These are phyloP conservation scores for Heliconius cydno DNA, from an alignment of 2,888 invertebrate genomes.

Conservation along the genomic window DNA sequence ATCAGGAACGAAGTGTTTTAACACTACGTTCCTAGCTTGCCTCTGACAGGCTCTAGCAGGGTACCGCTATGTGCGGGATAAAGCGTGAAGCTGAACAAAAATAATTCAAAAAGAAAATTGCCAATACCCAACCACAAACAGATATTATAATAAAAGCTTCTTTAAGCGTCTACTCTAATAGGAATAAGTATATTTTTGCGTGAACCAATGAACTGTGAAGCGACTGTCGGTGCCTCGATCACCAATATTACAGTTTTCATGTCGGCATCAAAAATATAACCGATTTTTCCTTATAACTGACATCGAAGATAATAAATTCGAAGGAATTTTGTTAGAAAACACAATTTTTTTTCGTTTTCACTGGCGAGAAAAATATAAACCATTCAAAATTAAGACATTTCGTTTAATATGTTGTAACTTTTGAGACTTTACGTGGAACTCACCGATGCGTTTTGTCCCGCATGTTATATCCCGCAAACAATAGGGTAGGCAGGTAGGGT, in stretches of 20 bases:
- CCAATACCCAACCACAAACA: background rate
- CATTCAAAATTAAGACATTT: background rate
- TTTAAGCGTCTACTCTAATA: background rate
- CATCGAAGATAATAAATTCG: background rate
- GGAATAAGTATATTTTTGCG: conserved; percentile 13
- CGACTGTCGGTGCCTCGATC: conserved; percentile 4
- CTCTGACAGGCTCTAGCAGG: background rate
- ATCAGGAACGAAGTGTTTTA: background rate
- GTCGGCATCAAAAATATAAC: conserved; percentile 7
- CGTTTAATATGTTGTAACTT: too few relatives aligned
- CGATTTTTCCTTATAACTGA: background rate
- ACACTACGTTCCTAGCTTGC: background rate
- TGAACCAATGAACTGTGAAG: conserved; percentile 15
- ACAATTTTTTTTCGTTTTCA: background rate
- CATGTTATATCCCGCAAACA: too few relatives aligned
- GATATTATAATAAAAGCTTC: background rate
- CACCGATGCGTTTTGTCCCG: too few relatives aligned
- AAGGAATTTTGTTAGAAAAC: background rate
- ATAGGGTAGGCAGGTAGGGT: too few relatives aligned
- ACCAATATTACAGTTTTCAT: background rate
- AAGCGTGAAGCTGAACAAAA: background rate
- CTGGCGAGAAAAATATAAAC: background rate
- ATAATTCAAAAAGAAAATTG: background rate
- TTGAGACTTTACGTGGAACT: too few relatives aligned
- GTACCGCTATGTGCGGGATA: background rate